Conservation (phyloP, 2,113 vertebrate species). For the Labeo catla region DNA sequence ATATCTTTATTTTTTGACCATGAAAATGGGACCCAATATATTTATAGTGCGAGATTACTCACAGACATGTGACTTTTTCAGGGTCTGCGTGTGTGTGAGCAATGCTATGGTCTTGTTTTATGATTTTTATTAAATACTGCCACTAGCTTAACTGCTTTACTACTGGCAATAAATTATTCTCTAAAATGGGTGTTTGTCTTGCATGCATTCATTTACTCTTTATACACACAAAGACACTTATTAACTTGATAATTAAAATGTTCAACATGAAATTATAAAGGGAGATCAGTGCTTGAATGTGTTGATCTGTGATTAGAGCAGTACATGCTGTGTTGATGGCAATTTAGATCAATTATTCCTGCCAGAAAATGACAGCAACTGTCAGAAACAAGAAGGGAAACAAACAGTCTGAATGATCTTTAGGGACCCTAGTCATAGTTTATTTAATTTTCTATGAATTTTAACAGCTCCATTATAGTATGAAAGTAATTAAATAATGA, state of each 20-base stretch:
- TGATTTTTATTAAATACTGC: constrained; percentile 99
- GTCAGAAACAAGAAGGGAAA: neutral
- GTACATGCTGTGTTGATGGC: neutral
- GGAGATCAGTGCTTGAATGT: neutral
- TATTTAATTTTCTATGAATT: neutral
- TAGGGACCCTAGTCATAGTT: neutral
- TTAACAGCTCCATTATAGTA: neutral
- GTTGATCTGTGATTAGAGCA: neutral
- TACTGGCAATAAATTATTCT: constrained; percentile 99
- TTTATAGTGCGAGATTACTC: constrained; percentile 93
- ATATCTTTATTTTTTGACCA: constrained; percentile 89
- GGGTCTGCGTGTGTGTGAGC: constrained; percentile 93
- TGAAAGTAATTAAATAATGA: neutral
- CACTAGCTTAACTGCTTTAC: constrained; percentile 96
- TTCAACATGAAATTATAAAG: neutral
- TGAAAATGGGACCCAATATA: constrained; percentile 91
- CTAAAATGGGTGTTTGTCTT: constrained; percentile 76
- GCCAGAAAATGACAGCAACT: neutral
- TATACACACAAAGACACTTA: neutral
- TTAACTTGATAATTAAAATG: neutral
- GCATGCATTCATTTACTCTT: constrained; percentile 3
- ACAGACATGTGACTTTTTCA: constrained; percentile 84
- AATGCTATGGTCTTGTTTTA: constrained; percentile 92
- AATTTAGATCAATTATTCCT: neutral
- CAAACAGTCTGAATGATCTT: neutral